Conservation (phyloP, 2,888 invertebrate species). For the Smittia aterrima region DNA sequence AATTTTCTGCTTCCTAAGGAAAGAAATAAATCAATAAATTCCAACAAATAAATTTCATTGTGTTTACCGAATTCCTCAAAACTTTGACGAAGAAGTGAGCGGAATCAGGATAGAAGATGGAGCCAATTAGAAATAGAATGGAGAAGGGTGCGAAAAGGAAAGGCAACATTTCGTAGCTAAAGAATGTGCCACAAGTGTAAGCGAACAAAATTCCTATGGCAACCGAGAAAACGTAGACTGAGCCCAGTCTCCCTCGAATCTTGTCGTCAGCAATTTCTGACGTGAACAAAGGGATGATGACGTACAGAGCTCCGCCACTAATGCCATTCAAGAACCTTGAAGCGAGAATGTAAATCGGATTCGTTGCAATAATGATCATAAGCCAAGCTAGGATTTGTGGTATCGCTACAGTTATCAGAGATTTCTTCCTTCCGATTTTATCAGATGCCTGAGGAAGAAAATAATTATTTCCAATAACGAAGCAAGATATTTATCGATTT, state of each 20-base stretch:
- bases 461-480: too few relatives aligned
- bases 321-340: not conserved
- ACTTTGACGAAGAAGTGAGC: not conserved
- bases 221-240: not conserved
- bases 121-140: not conserved
- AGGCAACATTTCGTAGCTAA: not conserved
- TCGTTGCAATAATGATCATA: not conserved
- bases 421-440: not conserved
- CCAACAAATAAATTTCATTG: not conserved
- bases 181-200: constrained; percentile 1
- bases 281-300: not conserved
- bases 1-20: not conserved
- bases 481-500: too few relatives aligned
- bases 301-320: not conserved
- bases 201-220: not conserved
- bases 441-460: not conserved
- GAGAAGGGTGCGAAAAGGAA: not conserved
- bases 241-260: not conserved
- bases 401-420: not conserved
- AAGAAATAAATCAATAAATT: not conserved
- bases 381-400: not conserved
- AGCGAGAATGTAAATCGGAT: not conserved
- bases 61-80: not conserved
- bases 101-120: not conserved
- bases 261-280: constrained; percentile 17